Base-by-base conservation (phyloP, 2,797 vertebrate genomes). In the Aulostomus chinensis region DNA sequence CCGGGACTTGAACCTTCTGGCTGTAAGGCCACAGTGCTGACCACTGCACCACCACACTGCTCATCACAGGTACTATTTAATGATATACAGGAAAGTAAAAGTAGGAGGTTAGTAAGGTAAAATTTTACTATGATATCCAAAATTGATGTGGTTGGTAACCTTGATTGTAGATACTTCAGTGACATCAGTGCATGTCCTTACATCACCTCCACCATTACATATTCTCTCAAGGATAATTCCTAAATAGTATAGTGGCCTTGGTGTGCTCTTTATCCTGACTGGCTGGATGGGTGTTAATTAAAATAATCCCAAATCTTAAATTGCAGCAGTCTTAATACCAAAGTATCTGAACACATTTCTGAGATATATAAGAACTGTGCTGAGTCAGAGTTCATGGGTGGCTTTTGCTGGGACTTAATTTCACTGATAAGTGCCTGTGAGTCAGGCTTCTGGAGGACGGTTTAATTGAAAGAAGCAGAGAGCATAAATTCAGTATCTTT, bases 351-450 rank as follows among this genome's bases (percentile, higher is more conserved):
- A 22, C 26, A 54, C 29, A 22, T 40, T 11, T 54, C 31, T 12
- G 26, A 31, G 29, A 49, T 10, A 22, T 22, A 8, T 25, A 11
- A 18, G 15, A 56, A 37, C 62, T 65, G 31, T 62, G 63, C 63
- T 76, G 48, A 78, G 52, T 76, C 71, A 71, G 57, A 69, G 30
- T 57, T 73, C 68, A 59, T 16, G 9, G 58, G 56, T 46, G 32
- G 22, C 30, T 67, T 58, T 48, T 11, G 25, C 29, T 26, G 18
- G 4, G 3, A 21, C 35, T 57, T 67, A 22, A 76, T 70, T 64
- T 50, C 31, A 15, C 58, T 53, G 55, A 58, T 51, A 60, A 67
- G 61, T 40, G 26, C 9, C 40, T 33, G 20, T 1, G 20, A 57
- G 54, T 25, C 3, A 36, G 39, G 50, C 33, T 52, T 45, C 33